Conservation (phyloP, 2,113 vertebrate genomes). For the Brachyhypopomus gauderio region DNA sequence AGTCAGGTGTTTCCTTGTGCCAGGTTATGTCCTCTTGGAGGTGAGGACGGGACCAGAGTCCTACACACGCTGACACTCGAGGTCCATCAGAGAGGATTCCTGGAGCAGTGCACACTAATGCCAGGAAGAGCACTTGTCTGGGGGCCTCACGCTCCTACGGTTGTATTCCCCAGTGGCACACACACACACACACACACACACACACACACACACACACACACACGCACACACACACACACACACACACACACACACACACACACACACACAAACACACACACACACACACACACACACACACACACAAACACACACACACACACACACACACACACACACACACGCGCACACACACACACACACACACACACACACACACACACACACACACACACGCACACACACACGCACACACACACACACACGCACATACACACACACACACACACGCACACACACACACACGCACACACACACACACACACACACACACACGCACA, state of each 20-base stretch:
- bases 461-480: neutral
- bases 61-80: no score
- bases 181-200: neutral
- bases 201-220: neutral
- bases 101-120: no score
- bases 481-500: conserved; percentile 2
- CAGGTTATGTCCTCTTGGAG: no score
- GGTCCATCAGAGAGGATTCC: no score
- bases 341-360: neutral
- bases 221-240: neutral
- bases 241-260: neutral
- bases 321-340: neutral
- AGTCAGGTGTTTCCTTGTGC: no score
- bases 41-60: no score
- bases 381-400: conserved; percentile 5
- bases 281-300: neutral
- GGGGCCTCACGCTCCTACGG: no score
- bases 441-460: neutral
- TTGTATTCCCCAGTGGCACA: neutral
- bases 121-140: no score
- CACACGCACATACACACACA: neutral
- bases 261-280: neutral
- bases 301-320: conserved; percentile 3
- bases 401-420: neutral
- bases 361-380: neutral